Conservation (phyloP, 2,113 vertebrate species). For the Oceanodroma tethys region DNA sequence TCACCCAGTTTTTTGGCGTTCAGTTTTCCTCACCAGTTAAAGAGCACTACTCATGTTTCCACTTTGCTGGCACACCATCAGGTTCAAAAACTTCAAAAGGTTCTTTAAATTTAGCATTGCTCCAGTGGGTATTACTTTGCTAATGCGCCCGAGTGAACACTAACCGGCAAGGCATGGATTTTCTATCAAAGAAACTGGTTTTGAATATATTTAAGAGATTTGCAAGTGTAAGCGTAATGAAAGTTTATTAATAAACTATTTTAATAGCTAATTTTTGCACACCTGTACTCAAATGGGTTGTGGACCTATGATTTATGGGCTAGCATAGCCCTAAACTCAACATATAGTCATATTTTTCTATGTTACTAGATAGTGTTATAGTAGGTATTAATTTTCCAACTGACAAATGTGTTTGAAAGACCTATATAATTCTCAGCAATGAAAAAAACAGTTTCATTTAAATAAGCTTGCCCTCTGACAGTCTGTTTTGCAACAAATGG, state of each 20-base stretch:
- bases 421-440: not conserved
- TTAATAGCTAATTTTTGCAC: slow-evolving; percentile 31
- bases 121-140: not conserved
- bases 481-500: not conserved
- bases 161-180: not conserved
- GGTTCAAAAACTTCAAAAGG: not conserved
- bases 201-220: slow-evolving; percentile 21
- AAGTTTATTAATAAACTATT: not conserved
- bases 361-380: not conserved
- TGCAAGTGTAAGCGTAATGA: not conserved
- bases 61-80: not conserved
- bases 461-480: not conserved
- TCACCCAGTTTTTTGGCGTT: not conserved
- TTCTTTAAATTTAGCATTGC: not conserved
- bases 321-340: not conserved
- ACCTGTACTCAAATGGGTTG: not conserved
- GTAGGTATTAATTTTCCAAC: not conserved
- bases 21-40: not conserved
- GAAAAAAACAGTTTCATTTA: not conserved
- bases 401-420: not conserved
- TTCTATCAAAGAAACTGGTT: not conserved
- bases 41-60: slow-evolving; percentile 14
- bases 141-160: not conserved
- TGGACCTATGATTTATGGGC: not conserved
- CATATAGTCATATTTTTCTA: not conserved